phyloP scores from a whole-genome alignment of 2,888 invertebrate genomes.

The Hirudinaria manillensis region DNA sequence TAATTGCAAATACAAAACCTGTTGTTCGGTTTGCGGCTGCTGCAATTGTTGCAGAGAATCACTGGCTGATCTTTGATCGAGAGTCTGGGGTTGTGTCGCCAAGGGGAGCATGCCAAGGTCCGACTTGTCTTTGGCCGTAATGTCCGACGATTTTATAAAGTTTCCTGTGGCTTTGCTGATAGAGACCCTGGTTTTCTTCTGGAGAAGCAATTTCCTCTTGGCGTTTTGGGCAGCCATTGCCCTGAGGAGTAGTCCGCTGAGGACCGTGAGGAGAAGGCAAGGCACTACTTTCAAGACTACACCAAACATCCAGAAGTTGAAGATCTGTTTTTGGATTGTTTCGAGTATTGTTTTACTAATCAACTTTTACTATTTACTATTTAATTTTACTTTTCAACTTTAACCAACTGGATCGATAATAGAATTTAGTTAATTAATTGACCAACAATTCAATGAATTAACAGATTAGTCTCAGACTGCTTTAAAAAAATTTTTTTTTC shows the following conservation, averaged over 20 bases:
- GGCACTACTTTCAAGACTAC: constrained; percentile 88
- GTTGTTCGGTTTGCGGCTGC: too few relatives aligned
- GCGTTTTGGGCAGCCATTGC: constrained; percentile 71
- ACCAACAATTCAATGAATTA: too few relatives aligned
- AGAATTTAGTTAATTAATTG: background rate
- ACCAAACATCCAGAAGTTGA: constrained; percentile 85
- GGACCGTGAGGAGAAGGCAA: constrained; percentile 76
- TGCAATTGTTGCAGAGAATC: too few relatives aligned
- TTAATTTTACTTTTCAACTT: too few relatives aligned
- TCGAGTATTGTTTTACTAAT: background rate
- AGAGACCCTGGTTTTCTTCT: constrained; percentile 9
- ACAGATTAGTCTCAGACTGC: too few relatives aligned
- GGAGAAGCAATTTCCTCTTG: constrained; percentile 51
- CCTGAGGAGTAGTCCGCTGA: constrained; percentile 65
- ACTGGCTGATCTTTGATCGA: too few relatives aligned
- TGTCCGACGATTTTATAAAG: background rate
- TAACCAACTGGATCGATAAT: background rate
- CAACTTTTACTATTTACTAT: too few relatives aligned
- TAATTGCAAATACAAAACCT: too few relatives aligned
- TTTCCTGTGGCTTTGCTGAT: background rate
- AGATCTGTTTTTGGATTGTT: constrained; percentile 44
- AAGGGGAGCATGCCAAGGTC: background rate
- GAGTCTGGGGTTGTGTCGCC: background rate
- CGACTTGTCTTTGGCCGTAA: background rate
- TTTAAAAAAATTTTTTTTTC: too few relatives aligned